phyloP scores from a whole-genome alignment of 2,888 invertebrate species.

The Nephrocerus scutellatus region DNA sequence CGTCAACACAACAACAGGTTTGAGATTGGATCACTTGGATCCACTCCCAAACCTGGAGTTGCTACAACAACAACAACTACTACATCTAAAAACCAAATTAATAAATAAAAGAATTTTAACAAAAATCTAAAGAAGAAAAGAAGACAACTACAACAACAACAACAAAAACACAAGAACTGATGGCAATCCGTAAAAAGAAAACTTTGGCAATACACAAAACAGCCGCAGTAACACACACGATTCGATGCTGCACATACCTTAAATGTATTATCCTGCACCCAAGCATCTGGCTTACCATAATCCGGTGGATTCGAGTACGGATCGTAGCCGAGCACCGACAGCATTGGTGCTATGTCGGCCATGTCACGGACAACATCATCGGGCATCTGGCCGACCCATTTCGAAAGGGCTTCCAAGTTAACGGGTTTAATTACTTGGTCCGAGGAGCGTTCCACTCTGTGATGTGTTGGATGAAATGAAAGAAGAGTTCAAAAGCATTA shows the following conservation, averaged over 20 bases:
- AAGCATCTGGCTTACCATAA: conserved; percentile 78
- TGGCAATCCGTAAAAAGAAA: background rate
- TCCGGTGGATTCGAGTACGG: conserved; percentile 93
- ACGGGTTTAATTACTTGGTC: conserved; percentile 99
- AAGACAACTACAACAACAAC: conserved; percentile 17
- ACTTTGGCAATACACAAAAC: too few relatives aligned
- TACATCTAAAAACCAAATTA: conserved; percentile 1
- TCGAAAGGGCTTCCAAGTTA: conserved; percentile 88
- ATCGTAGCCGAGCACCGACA: conserved; percentile 87
- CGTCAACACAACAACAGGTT: too few relatives aligned
- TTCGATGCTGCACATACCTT: conserved; percentile 40
- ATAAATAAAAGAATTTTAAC: background rate
- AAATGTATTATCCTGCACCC: conserved; percentile 62
- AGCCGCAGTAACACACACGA: background rate
- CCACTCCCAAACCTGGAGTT: too few relatives aligned
- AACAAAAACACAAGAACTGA: conserved; percentile 10
- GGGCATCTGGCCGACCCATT: conserved; percentile 86
- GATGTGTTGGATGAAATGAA: too few relatives aligned
- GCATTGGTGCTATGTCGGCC: conserved; percentile 91
- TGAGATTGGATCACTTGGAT: too few relatives aligned
- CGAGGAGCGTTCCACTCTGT: conserved; percentile 93
- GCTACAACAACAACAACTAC: too few relatives aligned
- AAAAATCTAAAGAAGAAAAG: conserved; percentile 25
- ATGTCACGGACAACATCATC: conserved; percentile 87
- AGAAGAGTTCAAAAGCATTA: too few relatives aligned